Base-by-base conservation (phyloP, 2,113 vertebrate species). In the Beaufortia kweichowensis region DNA sequence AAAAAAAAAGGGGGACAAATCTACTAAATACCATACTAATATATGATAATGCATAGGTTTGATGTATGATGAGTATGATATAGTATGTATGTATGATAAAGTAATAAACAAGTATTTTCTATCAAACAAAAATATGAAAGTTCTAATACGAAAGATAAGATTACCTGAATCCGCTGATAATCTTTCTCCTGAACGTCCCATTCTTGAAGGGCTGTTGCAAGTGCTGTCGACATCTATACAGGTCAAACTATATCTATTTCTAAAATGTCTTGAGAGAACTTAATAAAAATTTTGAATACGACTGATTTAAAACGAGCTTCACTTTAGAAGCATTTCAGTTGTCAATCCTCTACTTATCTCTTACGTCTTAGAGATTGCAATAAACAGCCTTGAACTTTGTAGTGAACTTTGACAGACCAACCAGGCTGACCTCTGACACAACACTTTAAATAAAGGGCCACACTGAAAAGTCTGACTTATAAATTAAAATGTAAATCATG, bases 111-210 rank as follows among this genome's bases (percentile, higher is more conserved):
- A n/a, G n/a, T n/a, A n/a, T n/a, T 1, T 39, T 39, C 35, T 39
- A n/a, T 10, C 35, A 39, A 39, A 39, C 35, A 39, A 39, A 11
- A 39, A 11, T 39, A 11, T 39, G 35, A 2, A 1, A 39, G 11
- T 39, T 39, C n/a, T 2, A 82, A 79, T 78, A 56, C 64, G 35
- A 10, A 6, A 29, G n/a, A 19, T 57, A 33, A 60, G 29, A 60
- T 79, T 87, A 98, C 96, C 95, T 96, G 95, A 84, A 94, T 90
- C 74, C 88, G 83, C 69, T 93, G 92, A 84, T 91, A 94, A 75
- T 96, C 94, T 72, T 90, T 90, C 83, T 96, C 93, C 85, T 95
- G 88, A 82, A 90, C 82, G 78, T 91, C 87, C 94, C 95, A 97
- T 80, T 96, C 94, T 76, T 89, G 90, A 83, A 92, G 82, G 77